Evolutionary conservation across 2,797 vertebrate species (phyloP).

Genomic region (Cyprinella venusta): DNA sequence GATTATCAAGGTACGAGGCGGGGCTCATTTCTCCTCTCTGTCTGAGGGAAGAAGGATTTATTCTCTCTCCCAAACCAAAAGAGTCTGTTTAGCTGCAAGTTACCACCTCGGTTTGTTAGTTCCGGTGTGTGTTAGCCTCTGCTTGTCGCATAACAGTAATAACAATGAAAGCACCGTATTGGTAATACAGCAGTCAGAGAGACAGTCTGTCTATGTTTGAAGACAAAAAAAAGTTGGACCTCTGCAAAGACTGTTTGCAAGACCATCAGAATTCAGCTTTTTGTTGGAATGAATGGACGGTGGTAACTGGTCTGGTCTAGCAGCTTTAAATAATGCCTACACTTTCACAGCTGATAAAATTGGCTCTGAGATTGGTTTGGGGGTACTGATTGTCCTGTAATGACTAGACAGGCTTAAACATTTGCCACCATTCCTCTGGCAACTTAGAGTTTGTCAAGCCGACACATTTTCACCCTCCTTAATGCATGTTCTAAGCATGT

Average conservation of each 20-base stretch:
- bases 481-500: conserved; percentile 27
- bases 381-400: conserved; percentile 2
- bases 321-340: conserved; percentile 33
- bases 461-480: not conserved
- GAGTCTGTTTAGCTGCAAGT: conserved; percentile 22
- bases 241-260: not conserved
- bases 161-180: not conserved
- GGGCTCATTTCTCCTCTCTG: not conserved
- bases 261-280: conserved; percentile 2
- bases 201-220: not conserved
- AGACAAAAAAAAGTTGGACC: conserved; percentile 2
- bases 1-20: conserved; percentile 92
- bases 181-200: not conserved
- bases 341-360: conserved; percentile 7
- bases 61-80: not conserved
- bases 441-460: not conserved
- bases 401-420: conserved; percentile 7
- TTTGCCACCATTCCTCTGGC: conserved; percentile 11
- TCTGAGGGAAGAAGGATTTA: not conserved
- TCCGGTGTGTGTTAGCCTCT: conserved; percentile 26
- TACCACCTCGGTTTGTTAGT: conserved; percentile 17
- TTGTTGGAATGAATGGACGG: conserved; percentile 16
- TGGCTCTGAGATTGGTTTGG: conserved; percentile 22
- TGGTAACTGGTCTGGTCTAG: not conserved
- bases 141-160: conserved; percentile 21